Conservation (phyloP, 2,113 vertebrate species). For the Ginglymostoma cirratum region DNA sequence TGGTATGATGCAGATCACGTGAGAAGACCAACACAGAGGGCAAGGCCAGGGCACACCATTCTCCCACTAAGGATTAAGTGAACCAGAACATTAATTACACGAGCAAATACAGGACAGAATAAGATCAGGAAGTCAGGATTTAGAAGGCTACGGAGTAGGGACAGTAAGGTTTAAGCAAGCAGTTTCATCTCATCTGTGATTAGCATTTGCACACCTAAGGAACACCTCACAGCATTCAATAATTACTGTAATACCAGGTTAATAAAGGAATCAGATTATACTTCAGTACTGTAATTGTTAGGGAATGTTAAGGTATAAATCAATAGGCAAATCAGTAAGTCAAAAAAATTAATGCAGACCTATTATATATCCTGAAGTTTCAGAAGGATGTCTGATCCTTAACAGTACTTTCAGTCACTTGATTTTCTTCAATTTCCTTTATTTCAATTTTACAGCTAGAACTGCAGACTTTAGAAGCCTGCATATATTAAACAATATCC, state of each 20-base stretch:
- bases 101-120: not conserved
- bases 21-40: not conserved
- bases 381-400: not conserved
- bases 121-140: not conserved
- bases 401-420: not conserved
- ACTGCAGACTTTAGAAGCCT: not conserved
- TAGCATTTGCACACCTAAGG: not conserved
- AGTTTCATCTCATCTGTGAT: not conserved
- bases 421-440: not conserved
- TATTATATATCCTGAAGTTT: not conserved
- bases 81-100: not conserved
- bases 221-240: not conserved
- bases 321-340: not conserved
- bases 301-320: not conserved
- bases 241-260: not conserved
- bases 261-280: not conserved
- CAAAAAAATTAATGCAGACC: not conserved
- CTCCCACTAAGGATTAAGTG: not conserved
- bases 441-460: constrained; percentile 4
- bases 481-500: not conserved
- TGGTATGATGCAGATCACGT: not conserved
- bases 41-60: not conserved
- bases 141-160: not conserved
- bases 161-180: not conserved
- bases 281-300: not conserved